Conservation (phyloP, 2,113 vertebrate genomes). For the Smithornis capensis region DNA sequence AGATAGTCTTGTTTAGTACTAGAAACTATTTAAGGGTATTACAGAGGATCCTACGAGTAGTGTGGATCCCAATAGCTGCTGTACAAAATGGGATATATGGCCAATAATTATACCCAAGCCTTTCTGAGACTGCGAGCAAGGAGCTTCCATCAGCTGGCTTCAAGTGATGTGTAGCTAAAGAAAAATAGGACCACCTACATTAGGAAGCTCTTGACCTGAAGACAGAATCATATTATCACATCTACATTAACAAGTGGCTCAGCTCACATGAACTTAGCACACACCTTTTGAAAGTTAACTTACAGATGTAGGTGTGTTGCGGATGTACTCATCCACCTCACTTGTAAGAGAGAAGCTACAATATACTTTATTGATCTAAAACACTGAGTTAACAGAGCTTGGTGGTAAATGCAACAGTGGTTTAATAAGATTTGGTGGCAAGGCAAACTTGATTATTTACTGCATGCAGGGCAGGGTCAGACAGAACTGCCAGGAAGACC, state of each 20-base stretch:
- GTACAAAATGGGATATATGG: neutral
- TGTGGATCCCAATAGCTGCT: neutral
- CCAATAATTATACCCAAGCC: neutral
- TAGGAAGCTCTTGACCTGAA: neutral
- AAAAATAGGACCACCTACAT: neutral
- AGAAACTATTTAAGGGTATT: neutral
- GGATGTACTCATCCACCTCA: neutral
- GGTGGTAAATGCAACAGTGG: neutral
- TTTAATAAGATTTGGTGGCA: neutral
- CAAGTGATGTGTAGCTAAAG: neutral
- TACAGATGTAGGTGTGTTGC: neutral
- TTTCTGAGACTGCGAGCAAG: neutral
- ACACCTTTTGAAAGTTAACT: neutral
- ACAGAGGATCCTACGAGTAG: neutral
- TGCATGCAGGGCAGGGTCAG: neutral
- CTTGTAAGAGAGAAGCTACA: neutral
- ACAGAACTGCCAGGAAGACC: neutral
- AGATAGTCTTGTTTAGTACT: neutral
- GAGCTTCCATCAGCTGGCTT: neutral
- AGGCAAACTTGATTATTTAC: neutral
- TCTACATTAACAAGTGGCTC: accelerated
- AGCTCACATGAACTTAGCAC: accelerated
- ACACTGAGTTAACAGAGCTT: neutral
- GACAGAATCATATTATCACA: neutral
- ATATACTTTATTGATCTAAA: neutral